Evolutionary conservation across 2,113 vertebrate genomes (phyloP).

Genomic region (Colinus virginianus): DNA sequence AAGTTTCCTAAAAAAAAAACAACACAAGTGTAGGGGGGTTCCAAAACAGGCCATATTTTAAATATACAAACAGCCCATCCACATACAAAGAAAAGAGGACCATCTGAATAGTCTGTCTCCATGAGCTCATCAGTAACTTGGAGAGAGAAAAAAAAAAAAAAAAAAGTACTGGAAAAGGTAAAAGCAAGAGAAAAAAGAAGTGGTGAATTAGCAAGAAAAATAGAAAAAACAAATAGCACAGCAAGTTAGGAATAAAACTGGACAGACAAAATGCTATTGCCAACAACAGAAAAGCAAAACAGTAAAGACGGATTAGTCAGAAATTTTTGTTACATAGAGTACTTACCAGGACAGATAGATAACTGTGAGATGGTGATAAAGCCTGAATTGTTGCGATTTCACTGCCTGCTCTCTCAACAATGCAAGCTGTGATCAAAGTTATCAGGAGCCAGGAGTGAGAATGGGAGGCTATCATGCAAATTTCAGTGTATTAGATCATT

Average conservation of each 20-base stretch:
- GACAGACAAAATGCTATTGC: neutral
- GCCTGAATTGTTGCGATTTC: neutral
- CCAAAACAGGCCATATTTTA: neutral
- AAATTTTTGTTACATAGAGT: neutral
- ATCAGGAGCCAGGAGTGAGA: neutral
- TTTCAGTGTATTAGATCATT: neutral
- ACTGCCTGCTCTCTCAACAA: neutral
- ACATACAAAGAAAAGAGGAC: neutral
- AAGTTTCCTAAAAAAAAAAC: neutral
- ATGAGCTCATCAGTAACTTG: neutral
- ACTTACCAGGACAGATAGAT: neutral
- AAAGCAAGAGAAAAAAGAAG: neutral
- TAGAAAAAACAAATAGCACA: neutral
- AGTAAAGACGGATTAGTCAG: neutral
- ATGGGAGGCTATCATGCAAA: neutral
- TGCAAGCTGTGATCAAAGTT: neutral
- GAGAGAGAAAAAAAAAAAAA: neutral
- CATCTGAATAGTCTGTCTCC: neutral
- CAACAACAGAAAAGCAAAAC: neutral
- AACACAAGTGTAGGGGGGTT: neutral
- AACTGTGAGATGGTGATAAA: neutral
- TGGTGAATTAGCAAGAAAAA: neutral
- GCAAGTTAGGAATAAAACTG: neutral
- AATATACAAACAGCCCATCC: neutral
- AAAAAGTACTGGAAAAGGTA: neutral